Percentiles rank a stretch among this genome's conserved stretches.
phyloP scores from a whole-genome alignment of 2,888 invertebrate genomes.

The Leptothorax acervorum region DNA sequence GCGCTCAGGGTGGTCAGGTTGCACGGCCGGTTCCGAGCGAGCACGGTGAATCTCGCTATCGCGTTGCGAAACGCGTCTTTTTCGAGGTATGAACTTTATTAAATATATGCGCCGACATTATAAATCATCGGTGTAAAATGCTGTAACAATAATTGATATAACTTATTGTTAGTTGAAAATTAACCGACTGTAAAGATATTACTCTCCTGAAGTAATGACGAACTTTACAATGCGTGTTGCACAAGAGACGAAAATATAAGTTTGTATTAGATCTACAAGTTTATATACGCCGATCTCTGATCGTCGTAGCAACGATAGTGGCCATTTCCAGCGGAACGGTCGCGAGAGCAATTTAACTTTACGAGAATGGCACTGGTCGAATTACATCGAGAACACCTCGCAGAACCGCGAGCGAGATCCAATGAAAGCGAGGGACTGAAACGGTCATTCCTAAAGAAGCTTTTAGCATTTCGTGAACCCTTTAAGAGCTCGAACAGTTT shows the following conservation, averaged over 20 bases:
- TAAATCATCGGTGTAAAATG: neutral
- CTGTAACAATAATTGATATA: neutral
- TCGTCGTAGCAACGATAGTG: constrained; percentile 57
- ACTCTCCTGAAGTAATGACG: neutral
- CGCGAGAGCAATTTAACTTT: constrained; percentile 72
- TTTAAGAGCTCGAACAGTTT: constrained; percentile 46
- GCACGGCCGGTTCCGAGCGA: constrained; percentile 60
- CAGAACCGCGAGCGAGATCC: constrained; percentile 60
- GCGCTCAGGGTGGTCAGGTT: constrained; percentile 81
- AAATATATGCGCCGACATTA: neutral
- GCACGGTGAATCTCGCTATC: constrained; percentile 48
- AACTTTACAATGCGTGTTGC: neutral
- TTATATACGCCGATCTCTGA: constrained; percentile 63
- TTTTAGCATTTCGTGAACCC: constrained; percentile 59
- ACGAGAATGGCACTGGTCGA: constrained; percentile 71
- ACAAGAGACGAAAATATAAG: constrained; percentile 37
- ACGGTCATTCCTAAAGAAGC: constrained; percentile 58
- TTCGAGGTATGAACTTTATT: constrained; percentile 48
- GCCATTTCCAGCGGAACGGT: constrained; percentile 60
- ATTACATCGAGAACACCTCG: constrained; percentile 72
- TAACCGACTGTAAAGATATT: constrained; percentile 41
- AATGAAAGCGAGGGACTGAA: constrained; percentile 52
- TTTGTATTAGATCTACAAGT: constrained; percentile 51
- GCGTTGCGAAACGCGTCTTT: constrained; percentile 54
- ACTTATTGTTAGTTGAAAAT: neutral